phyloP scores from a whole-genome alignment of 2,888 invertebrate genomes.

The Crepidodera aurea region DNA sequence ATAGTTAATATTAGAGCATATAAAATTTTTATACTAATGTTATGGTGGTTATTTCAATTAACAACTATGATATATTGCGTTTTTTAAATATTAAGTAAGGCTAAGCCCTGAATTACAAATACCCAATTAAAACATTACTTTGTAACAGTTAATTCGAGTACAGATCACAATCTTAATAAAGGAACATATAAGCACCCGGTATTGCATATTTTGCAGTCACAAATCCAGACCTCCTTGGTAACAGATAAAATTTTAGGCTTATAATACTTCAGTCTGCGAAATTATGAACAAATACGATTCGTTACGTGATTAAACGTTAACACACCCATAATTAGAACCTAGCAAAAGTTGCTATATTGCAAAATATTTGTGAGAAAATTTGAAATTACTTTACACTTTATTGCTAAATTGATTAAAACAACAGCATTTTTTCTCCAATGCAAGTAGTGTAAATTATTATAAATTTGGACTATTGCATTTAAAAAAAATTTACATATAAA shows the following conservation, averaged over 20 bases:
- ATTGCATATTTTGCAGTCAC: conserved; percentile 27
- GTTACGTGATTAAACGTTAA: too few species aligned
- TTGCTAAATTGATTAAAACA: too few species aligned
- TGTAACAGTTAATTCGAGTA: conserved; percentile 29
- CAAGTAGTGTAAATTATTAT: too few species aligned
- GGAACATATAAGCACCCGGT: conserved; percentile 34
- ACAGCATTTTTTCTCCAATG: too few species aligned
- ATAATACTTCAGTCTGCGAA: not conserved
- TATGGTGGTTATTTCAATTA: conserved; percentile 8
- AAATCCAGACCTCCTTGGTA: conserved; percentile 1
- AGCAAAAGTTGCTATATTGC: too few species aligned
- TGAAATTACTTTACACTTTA: too few species aligned
- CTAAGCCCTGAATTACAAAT: conserved; percentile 27
- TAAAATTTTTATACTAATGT: not conserved
- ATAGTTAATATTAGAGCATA: not conserved
- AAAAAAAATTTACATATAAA: too few species aligned
- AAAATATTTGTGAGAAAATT: too few species aligned
- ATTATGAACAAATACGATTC: not conserved
- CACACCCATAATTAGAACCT: too few species aligned
- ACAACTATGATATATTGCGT: conserved; percentile 7
- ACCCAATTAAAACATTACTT: conserved; percentile 29
- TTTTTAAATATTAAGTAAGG: conserved; percentile 17
- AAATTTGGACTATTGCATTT: too few species aligned
- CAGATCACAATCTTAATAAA: conserved; percentile 33
- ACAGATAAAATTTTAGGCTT: conserved; percentile 1